phyloP scores from a whole-genome alignment of 2,888 invertebrate genomes.

The Trichogramma dendrolimi region DNA sequence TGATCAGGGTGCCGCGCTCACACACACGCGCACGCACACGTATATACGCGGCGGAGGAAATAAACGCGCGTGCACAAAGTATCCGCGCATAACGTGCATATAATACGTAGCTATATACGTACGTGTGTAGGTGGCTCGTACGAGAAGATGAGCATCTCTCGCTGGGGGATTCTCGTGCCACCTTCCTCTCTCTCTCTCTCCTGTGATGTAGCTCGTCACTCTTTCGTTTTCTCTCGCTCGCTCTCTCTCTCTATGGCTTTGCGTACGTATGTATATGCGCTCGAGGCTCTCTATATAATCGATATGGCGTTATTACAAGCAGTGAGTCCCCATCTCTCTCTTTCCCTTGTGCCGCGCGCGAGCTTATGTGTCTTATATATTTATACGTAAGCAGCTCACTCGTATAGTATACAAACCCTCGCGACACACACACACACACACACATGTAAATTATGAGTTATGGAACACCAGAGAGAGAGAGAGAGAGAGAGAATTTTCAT shows the following conservation, averaged over 20 bases:
- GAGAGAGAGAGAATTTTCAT: constrained; percentile 15
- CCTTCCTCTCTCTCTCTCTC: constrained; percentile 10
- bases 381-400: too few relatives aligned
- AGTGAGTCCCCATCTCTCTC: neutral
- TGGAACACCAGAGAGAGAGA: neutral
- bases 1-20: too few relatives aligned
- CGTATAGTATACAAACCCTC: too few relatives aligned
- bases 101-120: neutral
- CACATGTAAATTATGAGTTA: constrained; percentile 19
- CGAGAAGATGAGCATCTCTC: neutral
- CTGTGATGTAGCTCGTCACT: neutral
- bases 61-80: too few relatives aligned
- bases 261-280: neutral
- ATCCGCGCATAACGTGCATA: too few relatives aligned
- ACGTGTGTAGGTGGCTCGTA: constrained; percentile 6
- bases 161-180: constrained; percentile 4
- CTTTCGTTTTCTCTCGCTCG: constrained; percentile 7
- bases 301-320: constrained; percentile 22
- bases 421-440: too few relatives aligned
- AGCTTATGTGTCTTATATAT: too few relatives aligned
- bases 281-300: constrained; percentile 24
- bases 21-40: too few relatives aligned
- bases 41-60: too few relatives aligned
- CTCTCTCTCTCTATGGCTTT: neutral
- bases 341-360: neutral